phyloP scores from a whole-genome alignment of 2,888 invertebrate species.

The Eumacrocentrus americanus region DNA sequence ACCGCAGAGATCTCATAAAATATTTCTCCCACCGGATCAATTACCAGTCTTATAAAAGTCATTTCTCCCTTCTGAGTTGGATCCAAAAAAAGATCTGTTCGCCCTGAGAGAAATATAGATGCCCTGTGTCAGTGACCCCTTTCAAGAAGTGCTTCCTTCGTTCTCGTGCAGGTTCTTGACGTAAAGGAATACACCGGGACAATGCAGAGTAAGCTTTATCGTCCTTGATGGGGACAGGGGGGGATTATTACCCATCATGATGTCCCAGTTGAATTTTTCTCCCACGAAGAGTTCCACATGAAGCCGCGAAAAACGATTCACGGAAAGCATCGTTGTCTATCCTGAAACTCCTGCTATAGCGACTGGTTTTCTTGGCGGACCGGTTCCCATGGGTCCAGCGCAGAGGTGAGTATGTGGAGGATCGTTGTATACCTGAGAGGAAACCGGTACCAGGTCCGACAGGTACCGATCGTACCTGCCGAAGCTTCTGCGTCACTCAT shows the following conservation, averaged over 20 bases:
- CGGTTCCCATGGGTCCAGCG: conserved; percentile 11
- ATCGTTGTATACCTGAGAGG: conserved; percentile 17
- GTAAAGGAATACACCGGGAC: not conserved
- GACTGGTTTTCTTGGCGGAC: conserved; percentile 16
- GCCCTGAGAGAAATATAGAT: too few relatives aligned
- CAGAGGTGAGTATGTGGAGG: not conserved
- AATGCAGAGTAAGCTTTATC: not conserved
- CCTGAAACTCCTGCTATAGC: not conserved
- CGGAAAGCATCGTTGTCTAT: conserved; percentile 3
- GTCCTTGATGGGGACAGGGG: not conserved
- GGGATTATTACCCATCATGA: not conserved
- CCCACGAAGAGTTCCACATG: not conserved
- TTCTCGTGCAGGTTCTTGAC: not conserved
- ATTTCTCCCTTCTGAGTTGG: conserved; percentile 23
- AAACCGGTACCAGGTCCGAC: conserved; percentile 30
- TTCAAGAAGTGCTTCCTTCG: too few relatives aligned
- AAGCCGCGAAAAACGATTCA: conserved; percentile 23
- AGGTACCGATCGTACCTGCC: conserved; percentile 27
- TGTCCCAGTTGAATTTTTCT: not conserved
- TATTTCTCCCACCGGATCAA: too few relatives aligned
- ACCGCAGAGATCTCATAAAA: too few relatives aligned
- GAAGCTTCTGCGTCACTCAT: conserved; percentile 22
- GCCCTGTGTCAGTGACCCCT: not conserved
- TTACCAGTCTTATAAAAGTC: conserved; percentile 15
- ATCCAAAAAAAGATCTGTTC: too few relatives aligned